phyloP scores from a whole-genome alignment of 2,888 invertebrate species.

The Leptopilina syphax region DNA sequence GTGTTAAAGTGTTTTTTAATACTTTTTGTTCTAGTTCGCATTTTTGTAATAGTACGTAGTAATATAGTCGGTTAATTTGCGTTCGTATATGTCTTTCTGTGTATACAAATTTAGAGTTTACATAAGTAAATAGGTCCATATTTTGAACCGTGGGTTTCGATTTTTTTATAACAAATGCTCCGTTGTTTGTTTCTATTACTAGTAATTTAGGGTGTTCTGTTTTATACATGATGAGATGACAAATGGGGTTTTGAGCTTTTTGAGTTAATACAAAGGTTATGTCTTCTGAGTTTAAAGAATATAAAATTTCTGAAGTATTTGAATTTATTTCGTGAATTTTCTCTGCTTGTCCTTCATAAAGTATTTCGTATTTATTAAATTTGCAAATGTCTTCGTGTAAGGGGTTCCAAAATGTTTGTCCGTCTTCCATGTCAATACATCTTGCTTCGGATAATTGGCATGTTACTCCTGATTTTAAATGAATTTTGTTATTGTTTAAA shows the following conservation, averaged over 20 bases:
- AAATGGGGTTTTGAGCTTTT: not conserved
- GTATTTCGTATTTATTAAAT: constrained; percentile 46
- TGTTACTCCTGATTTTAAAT: not conserved
- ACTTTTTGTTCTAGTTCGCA: no score
- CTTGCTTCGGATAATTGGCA: not conserved
- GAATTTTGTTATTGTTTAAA: not conserved
- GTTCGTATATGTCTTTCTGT: not conserved
- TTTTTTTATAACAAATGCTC: not conserved
- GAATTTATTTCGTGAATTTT: constrained; percentile 1
- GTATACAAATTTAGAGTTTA: not conserved
- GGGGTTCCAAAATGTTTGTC: not conserved
- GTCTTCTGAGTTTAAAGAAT: constrained; percentile 10
- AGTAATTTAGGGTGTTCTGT: constrained; percentile 4
- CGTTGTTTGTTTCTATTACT: not conserved
- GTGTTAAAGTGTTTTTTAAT: no score
- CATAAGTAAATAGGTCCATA: not conserved
- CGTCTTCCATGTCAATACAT: not conserved
- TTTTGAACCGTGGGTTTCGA: not conserved
- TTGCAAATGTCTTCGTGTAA: constrained; percentile 43
- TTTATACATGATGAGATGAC: not conserved
- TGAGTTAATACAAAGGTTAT: not conserved
- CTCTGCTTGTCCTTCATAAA: constrained; percentile 47
- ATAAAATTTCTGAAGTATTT: constrained; percentile 28
- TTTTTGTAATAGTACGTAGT: not conserved
- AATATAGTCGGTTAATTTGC: not conserved